Evolutionary conservation across 2,888 invertebrate species (phyloP), one percentile per base, ranked within the genome.

Genomic region (Rhorus exstirpatorius): DNA sequence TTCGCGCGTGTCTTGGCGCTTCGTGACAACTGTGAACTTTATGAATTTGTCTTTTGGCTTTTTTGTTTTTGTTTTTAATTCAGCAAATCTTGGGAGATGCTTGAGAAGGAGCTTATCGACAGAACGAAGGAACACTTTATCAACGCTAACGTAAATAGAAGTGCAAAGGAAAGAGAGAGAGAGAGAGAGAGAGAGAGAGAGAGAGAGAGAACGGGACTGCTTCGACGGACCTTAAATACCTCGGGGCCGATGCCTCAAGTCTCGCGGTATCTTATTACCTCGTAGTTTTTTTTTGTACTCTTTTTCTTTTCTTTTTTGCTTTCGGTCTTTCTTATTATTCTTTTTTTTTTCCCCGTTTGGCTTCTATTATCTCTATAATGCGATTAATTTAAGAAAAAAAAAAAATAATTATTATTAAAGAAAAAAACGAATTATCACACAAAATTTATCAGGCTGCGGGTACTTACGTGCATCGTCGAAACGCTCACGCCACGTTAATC

Each of bases 391-490:
- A 74, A 78, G 75, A 26, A 65, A 70, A 67, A 85, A 83, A 58
- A 78, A 19, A 65, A 74, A 60, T 76, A 55, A 72, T n/a, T n/a
- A n/a, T n/a, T n/a, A 79, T 72, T n/a, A 55, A 76, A 61, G 84
- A 81, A 55, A 74, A 75, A 68, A 41, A 86, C 91, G 93, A 58
- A 58, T 77, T 65, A 70, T 79, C 74, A 74, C 74, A 83, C 79
- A 68, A 79, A 80, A 65, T 72, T 75, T 76, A n/a, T 53, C 21
- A 46, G 14, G 17, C 61, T 83, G 80, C 10, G 35, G 70, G 84
- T 84, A 84, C 84, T 84, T 84, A 84, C 84, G 83, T 84, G 83
- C 71, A 84, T 80, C 75, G 80, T 71, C 84, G 84, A 70, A 79
- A 83, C 80, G 83, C 35, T 77, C 77, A 58, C 71, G 83, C 83